Evolutionary conservation across 2,888 invertebrate species (phyloP), one percentile per base, ranked within the genome.

Genomic region (Parnassius glacialis): DNA sequence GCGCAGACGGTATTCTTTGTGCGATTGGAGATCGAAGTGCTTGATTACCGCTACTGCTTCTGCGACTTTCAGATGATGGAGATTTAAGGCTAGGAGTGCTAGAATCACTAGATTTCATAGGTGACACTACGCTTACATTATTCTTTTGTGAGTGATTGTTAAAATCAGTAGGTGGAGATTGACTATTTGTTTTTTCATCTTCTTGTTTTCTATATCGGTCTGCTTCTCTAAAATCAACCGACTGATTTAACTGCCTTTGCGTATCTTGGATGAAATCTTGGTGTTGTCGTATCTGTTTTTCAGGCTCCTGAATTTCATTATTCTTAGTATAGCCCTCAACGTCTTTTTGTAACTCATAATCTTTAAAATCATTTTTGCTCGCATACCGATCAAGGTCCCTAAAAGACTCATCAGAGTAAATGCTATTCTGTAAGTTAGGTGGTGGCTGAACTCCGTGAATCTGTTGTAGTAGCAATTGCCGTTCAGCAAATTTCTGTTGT

Each of bases 11-110:
- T 64, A 96, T 95, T 66, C 98, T 92, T 83, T 97, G 96, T 7
- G 97, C 97, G 52, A 95, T 92, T 0, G 97, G 97, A 9, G 97
- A 96, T 64, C 96, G 93, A 52, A 96, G 79, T 13, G 95, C 95
- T 74, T 94, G 94, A 41, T 90, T 91, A 0, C 92, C 93, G 65
- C 91, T 85, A 62, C 89, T 91, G 68, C 92, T 92, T 65, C 91
- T 81, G 34, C 92, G 78, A 69, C 92, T 87, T n/a, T 92, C 92
- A 9, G 87, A 86, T 41, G 91, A 91, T 2, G 92, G 92, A 43
- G 92, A 92, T 69, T 90, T 92, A 1, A 90, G 80, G 68, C 92
- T 92, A 3, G 91, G 87, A 52, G 85, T 80, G 70, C 88, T 86
- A 2, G 90, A 87, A 65, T 92, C 91, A 65, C 90, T 90, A 0